These are phyloP conservation scores for Nomada ferruginata DNA, from an alignment of 2,888 invertebrate genomes.

Conservation along the genomic window DNA sequence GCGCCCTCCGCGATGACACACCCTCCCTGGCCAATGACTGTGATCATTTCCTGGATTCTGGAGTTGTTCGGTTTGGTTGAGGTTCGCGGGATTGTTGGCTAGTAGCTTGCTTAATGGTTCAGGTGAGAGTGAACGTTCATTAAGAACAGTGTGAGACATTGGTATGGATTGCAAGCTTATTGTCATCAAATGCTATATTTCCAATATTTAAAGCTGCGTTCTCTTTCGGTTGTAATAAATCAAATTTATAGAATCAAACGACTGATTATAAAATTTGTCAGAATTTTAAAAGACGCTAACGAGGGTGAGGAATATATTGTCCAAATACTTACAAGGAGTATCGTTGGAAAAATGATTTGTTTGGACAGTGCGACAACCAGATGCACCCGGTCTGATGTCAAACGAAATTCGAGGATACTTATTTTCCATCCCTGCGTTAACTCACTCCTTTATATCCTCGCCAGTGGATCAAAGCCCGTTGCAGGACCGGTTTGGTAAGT, in stretches of 20 bases:
- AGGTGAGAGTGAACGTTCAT: too few relatives aligned
- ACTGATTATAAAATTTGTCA: too few relatives aligned
- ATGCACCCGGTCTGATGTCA: constrained; percentile 44
- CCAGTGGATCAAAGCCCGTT: constrained; percentile 65
- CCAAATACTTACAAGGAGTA: background rate
- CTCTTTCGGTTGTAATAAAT: too few relatives aligned
- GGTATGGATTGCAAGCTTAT: too few relatives aligned
- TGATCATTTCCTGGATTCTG: constrained; percentile 9
- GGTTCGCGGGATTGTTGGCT: background rate
- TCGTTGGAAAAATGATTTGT: background rate
- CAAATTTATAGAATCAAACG: too few relatives aligned
- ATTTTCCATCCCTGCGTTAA: constrained; percentile 55
- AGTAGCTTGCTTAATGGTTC: too few relatives aligned
- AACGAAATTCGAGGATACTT: constrained; percentile 65
- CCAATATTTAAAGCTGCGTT: too few relatives aligned
- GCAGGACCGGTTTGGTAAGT: constrained; percentile 73
- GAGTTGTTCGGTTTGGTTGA: background rate
- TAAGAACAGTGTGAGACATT: too few relatives aligned
- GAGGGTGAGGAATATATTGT: too few relatives aligned
- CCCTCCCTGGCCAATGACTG: background rate
- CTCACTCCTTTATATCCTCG: constrained; percentile 54
- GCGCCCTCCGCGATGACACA: constrained; percentile 41
- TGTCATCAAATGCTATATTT: too few relatives aligned
- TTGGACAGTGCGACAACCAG: constrained; percentile 6
- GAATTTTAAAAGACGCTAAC: too few relatives aligned